Percentiles rank a stretch among this genome's conserved stretches.
These are phyloP conservation scores for Podocnemis expansa DNA, from an alignment of 2,113 vertebrate species.

Conservation along the genomic window DNA sequence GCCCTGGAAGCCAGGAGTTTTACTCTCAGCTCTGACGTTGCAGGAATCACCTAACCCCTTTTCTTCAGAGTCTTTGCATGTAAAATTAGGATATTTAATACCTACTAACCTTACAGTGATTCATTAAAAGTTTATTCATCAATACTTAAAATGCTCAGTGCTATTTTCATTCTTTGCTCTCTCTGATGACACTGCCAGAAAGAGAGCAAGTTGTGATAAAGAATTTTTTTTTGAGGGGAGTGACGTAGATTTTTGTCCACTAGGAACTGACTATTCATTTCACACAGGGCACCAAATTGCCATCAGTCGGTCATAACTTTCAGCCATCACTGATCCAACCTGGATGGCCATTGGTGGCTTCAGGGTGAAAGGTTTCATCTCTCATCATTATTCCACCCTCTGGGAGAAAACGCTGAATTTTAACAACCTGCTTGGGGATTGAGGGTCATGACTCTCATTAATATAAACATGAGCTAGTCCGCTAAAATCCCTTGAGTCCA, in stretches of 20 bases:
- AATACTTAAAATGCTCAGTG: slow-evolving; percentile 65
- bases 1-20: not conserved
- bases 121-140: slow-evolving; percentile 65
- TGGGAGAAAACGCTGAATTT: not conserved
- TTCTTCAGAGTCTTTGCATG: not conserved
- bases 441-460: not conserved
- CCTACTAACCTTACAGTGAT: not conserved
- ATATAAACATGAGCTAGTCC: not conserved
- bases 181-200: not conserved
- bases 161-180: slow-evolving; percentile 12
- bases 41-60: not conserved
- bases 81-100: not conserved
- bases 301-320: not conserved
- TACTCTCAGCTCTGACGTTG: slow-evolving; percentile 22
- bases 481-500: not conserved
- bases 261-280: not conserved
- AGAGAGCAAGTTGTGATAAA: not conserved
- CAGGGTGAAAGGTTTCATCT: not conserved
- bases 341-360: not conserved
- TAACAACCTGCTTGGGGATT: not conserved
- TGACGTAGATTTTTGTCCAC: not conserved
- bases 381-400: not conserved
- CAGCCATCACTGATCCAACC: slow-evolving; percentile 23
- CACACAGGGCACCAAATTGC: not conserved
- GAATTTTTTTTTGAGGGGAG: not conserved